Percentiles rank a stretch among this genome's conserved stretches.
Evolutionary conservation across 2,113 vertebrate genomes (phyloP).

Genomic region (Orthonyx spaldingii): DNA sequence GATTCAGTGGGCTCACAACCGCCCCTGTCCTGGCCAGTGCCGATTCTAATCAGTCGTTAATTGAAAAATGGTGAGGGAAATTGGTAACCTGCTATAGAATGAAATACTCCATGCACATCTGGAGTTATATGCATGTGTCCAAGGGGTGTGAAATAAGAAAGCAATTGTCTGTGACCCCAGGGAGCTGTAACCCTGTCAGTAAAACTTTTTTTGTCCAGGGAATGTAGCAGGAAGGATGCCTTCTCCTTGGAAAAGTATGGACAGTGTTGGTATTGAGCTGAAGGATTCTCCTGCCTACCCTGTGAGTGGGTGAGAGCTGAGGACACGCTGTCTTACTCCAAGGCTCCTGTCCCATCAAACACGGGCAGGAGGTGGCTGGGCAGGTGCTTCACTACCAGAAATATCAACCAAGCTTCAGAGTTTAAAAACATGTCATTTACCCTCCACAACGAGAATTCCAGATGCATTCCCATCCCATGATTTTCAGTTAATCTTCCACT

Average conservation of each 20-base stretch:
- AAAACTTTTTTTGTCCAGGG: background rate
- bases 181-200: background rate
- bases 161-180: background rate
- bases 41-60: background rate
- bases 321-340: background rate
- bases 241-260: background rate
- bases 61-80: background rate
- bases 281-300: background rate
- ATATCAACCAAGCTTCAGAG: background rate
- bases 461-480: background rate
- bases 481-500: constrained; percentile 16
- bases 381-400: background rate
- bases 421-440: background rate
- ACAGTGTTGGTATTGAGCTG: fast-evolving
- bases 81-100: background rate
- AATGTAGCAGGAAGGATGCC: background rate
- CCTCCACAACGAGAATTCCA: constrained; percentile 9
- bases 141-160: background rate
- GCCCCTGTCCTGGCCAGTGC: background rate
- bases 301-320: background rate
- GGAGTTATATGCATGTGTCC: background rate
- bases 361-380: background rate
- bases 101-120: background rate
- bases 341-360: background rate
- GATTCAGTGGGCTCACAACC: background rate